Evolutionary conservation across 2,797 vertebrate genomes (phyloP).

Genomic region (Pseudomugil gertrudae): DNA sequence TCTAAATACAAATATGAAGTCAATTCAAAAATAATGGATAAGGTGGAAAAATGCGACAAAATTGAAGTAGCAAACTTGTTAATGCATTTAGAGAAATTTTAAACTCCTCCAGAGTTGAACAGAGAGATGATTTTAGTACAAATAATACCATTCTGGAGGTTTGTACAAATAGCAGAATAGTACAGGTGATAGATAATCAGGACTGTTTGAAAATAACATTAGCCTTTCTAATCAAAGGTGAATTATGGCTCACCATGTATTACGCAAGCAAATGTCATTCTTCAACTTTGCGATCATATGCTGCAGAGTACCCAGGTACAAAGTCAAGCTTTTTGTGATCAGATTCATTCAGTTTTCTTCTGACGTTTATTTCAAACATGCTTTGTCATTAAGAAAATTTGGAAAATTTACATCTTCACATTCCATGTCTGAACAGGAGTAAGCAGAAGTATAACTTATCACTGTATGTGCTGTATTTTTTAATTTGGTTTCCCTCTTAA

Average conservation of each 20-base stretch:
- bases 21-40: too few relatives aligned
- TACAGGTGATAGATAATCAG: background rate
- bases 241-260: background rate
- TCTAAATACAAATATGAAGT: background rate
- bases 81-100: background rate
- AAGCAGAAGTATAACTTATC: too few relatives aligned
- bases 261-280: too few relatives aligned
- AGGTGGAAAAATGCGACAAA: background rate
- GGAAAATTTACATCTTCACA: too few relatives aligned
- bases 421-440: too few relatives aligned
- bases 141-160: background rate
- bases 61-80: background rate
- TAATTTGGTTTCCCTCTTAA: too few relatives aligned
- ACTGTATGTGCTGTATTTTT: too few relatives aligned
- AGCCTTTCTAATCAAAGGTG: background rate
- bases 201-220: background rate
- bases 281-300: too few relatives aligned
- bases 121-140: background rate
- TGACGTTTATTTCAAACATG: too few relatives aligned
- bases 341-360: background rate
- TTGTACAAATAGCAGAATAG: background rate
- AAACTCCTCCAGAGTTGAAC: too few relatives aligned
- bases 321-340: background rate
- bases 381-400: too few relatives aligned
- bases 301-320: background rate